A percentile compares a stretch with the other conserved stretches of the same genome.
Evolutionary conservation across 1,140 invertebrate species (phyloP).

Genomic region (Notospermus geniculatus): DNA sequence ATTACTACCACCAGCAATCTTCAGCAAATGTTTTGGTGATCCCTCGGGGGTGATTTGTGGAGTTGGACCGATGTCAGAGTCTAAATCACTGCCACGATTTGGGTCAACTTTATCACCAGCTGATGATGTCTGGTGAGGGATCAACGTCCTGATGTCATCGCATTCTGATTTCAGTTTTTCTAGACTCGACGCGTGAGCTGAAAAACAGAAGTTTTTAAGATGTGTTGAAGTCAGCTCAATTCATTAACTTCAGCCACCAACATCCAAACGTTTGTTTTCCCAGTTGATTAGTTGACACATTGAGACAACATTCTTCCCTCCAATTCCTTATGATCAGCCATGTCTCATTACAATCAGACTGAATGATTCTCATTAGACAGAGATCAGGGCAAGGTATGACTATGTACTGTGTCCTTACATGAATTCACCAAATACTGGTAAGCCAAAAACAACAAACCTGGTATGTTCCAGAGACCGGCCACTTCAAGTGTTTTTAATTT

Average conservation of each 20-base stretch:
- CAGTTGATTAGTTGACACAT: background rate
- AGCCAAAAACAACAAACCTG: too few species aligned
- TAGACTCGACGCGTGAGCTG: slow-evolving; percentile 32
- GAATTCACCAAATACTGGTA: too few species aligned
- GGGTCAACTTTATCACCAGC: slow-evolving; percentile 27
- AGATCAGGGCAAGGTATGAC: too few species aligned
- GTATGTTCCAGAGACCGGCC: slow-evolving; percentile 49
- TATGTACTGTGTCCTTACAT: too few species aligned
- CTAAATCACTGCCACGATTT: slow-evolving; percentile 16
- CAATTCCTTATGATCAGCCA: too few species aligned
- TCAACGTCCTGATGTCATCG: slow-evolving; percentile 41
- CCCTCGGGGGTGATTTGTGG: slow-evolving; percentile 10
- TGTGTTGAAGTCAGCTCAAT: too few species aligned
- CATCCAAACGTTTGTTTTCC: background rate
- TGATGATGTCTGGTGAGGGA: slow-evolving; percentile 29
- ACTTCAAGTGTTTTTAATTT: slow-evolving; percentile 56
- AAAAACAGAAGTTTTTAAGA: background rate
- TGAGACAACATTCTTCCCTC: too few species aligned
- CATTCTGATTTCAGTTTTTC: slow-evolving; percentile 42
- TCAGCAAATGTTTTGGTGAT: slow-evolving; percentile 8
- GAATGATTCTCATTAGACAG: too few species aligned
- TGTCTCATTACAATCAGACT: too few species aligned
- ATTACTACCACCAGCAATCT: background rate
- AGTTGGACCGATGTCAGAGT: slow-evolving; percentile 17
- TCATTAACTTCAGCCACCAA: background rate